phyloP scores from a whole-genome alignment of 2,113 vertebrate species.

The Asarcornis scutulata region DNA sequence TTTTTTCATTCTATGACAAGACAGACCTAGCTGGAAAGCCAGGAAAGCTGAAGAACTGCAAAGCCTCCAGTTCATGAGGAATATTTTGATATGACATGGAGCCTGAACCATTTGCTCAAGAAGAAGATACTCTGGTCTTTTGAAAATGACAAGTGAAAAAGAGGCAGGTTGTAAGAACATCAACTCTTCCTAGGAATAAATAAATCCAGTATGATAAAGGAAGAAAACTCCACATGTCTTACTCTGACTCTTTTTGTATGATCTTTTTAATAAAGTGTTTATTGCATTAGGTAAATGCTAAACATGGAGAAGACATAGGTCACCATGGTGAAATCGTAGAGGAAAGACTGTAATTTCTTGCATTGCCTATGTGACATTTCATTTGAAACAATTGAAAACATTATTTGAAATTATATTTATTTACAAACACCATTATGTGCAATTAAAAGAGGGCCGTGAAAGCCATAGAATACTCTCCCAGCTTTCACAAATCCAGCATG shows the following conservation, averaged over 20 bases:
- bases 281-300: not conserved
- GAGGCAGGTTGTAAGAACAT: not conserved
- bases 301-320: not conserved
- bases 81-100: not conserved
- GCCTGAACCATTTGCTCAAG: not conserved
- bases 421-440: not conserved
- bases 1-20: not conserved
- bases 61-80: not conserved
- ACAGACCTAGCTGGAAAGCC: not conserved
- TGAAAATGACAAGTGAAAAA: not conserved
- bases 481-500: not conserved
- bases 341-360: not conserved
- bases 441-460: not conserved
- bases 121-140: not conserved
- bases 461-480: not conserved
- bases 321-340: not conserved
- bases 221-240: not conserved
- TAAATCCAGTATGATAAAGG: not conserved
- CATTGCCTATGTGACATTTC: not conserved
- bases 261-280: not conserved
- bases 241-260: not conserved
- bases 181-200: not conserved
- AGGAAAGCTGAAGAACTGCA: not conserved
- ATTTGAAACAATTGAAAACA: not conserved
- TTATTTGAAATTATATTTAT: not conserved